phyloP scores from a whole-genome alignment of 2,888 invertebrate species.

The Drosophila cognata region DNA sequence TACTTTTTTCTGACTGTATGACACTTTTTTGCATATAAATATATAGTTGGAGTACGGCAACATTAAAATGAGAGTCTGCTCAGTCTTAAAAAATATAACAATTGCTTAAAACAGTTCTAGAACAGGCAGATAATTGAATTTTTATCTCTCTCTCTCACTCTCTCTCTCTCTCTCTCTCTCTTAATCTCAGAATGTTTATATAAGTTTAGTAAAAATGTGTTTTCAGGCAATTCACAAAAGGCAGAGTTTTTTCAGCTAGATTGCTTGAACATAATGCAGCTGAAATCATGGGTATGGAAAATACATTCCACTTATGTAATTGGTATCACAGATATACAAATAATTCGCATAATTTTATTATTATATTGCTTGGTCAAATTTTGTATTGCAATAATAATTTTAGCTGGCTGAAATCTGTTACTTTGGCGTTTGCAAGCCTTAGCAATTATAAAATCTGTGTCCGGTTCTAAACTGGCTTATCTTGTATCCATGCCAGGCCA shows the following conservation, averaged over 20 bases:
- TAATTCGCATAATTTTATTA: background rate
- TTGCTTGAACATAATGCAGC: background rate
- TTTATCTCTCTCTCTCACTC: background rate
- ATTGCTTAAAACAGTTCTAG: background rate
- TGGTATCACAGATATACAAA: background rate
- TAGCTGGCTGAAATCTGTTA: constrained; percentile 9
- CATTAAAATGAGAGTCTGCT: background rate
- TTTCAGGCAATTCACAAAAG: background rate
- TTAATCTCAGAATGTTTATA: background rate
- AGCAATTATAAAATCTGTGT: constrained; percentile 3
- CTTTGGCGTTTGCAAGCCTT: background rate
- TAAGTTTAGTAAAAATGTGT: background rate
- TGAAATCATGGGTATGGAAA: background rate
- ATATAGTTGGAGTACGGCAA: background rate
- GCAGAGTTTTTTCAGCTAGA: background rate
- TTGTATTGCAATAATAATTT: background rate
- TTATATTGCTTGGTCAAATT: constrained; percentile 8
- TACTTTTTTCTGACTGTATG: background rate
- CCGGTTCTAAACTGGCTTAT: constrained; percentile 38
- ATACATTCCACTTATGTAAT: background rate
- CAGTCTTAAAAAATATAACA: background rate
- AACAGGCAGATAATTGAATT: background rate
- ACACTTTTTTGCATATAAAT: background rate
- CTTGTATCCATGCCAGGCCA: constrained; percentile 29
- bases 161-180: background rate